Percentiles rank a stretch among this genome's conserved stretches.
These are phyloP conservation scores for Amphilophus citrinellus DNA, from an alignment of 2,113 vertebrate species.

Conservation along the genomic window DNA sequence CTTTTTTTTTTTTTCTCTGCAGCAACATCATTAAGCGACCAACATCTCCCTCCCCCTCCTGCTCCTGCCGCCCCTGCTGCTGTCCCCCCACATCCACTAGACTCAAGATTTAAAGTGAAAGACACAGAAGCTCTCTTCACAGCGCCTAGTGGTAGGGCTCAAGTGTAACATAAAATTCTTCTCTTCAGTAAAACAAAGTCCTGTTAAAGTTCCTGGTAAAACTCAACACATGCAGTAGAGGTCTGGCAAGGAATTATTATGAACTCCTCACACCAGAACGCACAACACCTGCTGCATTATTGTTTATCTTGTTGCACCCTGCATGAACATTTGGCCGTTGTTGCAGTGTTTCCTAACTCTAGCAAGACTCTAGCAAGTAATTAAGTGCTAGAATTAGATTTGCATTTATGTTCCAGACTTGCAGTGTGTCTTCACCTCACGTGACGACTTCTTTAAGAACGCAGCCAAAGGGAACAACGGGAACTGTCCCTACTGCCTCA, in stretches of 20 bases:
- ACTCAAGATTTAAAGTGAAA: neutral
- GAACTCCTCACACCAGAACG: neutral
- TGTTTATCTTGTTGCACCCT: neutral
- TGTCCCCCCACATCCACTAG: neutral
- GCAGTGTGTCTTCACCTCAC: conserved; percentile 18
- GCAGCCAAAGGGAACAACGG: neutral
- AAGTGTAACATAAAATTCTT: neutral
- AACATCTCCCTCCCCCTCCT: neutral
- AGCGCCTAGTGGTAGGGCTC: neutral
- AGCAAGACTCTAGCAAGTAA: neutral
- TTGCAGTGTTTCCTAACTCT: neutral
- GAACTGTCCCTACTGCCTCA: conserved; percentile 44
- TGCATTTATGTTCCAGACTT: conserved; percentile 5
- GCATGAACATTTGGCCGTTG: neutral
- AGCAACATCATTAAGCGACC: neutral
- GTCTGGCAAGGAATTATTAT: neutral
- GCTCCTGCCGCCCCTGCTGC: too few species aligned
- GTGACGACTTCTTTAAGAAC: conserved; percentile 1
- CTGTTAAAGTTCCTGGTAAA: neutral
- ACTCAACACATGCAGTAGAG: neutral
- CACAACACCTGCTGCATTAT: neutral
- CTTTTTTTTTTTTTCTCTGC: neutral
- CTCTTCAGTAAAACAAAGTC: neutral
- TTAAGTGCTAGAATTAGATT: neutral
- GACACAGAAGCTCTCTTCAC: neutral